Evolutionary conservation across 2,888 invertebrate genomes (phyloP).

Genomic region (Sphinx pinastri): DNA sequence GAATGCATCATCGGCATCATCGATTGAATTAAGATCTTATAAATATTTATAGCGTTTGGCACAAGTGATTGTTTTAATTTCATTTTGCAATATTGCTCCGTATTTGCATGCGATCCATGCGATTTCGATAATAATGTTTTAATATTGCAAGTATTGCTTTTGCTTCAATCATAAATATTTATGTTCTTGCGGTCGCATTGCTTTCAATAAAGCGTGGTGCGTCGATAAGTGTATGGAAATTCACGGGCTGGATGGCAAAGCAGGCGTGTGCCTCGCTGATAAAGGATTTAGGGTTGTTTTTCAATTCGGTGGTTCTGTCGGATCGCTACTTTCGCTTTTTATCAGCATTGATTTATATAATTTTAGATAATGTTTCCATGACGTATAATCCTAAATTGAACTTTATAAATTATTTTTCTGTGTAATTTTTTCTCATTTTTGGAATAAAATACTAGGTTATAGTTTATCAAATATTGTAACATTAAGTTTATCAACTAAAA

Average conservation of each 20-base stretch:
- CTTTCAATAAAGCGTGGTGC: constrained; percentile 56
- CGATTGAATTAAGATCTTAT: constrained; percentile 13
- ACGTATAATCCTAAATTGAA: constrained; percentile 4
- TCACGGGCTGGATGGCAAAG: constrained; percentile 53
- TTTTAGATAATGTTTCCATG: constrained; percentile 21
- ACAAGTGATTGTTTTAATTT: constrained; percentile 10
- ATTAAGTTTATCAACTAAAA: too few species aligned
- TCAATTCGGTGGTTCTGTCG: constrained; percentile 57
- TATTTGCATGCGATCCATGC: constrained; percentile 14
- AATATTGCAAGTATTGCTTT: constrained; percentile 36
- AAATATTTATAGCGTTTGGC: constrained; percentile 9
- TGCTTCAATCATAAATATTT: constrained; percentile 52
- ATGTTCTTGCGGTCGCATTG: constrained; percentile 49
- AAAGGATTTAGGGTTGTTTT: constrained; percentile 70
- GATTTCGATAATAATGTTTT: constrained; percentile 10
- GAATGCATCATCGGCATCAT: constrained; percentile 3
- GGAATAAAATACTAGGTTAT: too few species aligned
- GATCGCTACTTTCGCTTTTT: constrained; percentile 49
- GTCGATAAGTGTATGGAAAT: constrained; percentile 69
- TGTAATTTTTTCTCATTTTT: not conserved
- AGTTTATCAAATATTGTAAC: too few species aligned
- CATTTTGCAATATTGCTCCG: constrained; percentile 12
- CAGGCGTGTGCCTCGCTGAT: constrained; percentile 65
- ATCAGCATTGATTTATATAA: constrained; percentile 46
- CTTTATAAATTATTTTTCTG: not conserved